Conservation (phyloP, 1,140 invertebrate species). For the Branchinecta lynchi region DNA sequence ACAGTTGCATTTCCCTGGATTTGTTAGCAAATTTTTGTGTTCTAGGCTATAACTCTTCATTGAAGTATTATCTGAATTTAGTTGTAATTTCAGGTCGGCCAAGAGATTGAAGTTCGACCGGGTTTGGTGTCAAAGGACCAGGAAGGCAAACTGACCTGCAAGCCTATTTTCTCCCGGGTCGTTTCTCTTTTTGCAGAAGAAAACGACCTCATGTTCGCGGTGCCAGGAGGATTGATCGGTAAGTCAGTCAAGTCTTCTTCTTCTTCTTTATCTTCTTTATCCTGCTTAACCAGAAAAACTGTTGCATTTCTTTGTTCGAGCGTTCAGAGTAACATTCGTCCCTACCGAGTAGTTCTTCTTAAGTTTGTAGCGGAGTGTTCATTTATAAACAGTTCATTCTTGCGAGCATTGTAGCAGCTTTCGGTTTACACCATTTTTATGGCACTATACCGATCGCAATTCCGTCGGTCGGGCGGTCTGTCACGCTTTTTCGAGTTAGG, state of each 20-base stretch:
- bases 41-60: background rate
- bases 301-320: too few relatives aligned
- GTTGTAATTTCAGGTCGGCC: constrained; percentile 44
- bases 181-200: constrained; percentile 97
- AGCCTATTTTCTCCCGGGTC: constrained; percentile 90
- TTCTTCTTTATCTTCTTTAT: too few relatives aligned
- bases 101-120: constrained; percentile 82
- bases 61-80: constrained; percentile 1
- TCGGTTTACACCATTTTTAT: too few relatives aligned
- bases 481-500: too few relatives aligned
- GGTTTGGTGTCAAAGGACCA: constrained; percentile 90
- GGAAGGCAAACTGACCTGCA: constrained; percentile 87
- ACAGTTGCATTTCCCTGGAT: background rate
- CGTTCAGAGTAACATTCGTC: too few relatives aligned
- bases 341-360: too few relatives aligned
- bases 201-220: constrained; percentile 95
- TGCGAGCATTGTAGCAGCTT: too few relatives aligned
- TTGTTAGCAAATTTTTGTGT: constrained; percentile 28
- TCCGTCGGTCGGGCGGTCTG: too few relatives aligned
- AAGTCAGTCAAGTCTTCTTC: constrained; percentile 21
- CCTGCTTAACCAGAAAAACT: too few relatives aligned
- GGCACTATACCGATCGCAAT: too few relatives aligned
- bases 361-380: too few relatives aligned
- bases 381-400: too few relatives aligned
- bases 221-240: constrained; percentile 93